Evolutionary conservation across 2,888 invertebrate species (phyloP), one percentile per base, ranked within the genome.

Genomic region (Tetheella fluctuosa): DNA sequence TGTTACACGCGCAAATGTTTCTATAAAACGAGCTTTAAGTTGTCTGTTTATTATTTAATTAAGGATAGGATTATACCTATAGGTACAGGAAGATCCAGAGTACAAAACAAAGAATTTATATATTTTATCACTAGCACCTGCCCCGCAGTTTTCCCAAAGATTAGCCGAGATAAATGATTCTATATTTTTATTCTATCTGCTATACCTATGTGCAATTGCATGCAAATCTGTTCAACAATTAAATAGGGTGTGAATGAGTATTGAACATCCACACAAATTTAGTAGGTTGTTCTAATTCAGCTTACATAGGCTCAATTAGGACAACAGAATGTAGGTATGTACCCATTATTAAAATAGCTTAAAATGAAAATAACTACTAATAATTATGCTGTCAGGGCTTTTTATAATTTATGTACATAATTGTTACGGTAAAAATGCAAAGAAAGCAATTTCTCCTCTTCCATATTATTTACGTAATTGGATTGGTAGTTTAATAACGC

Each of bases 401-500:
- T 65, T 64, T 60, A 63, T 60, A 56, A 68, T 61, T 67, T 60
- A 69, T 64, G 69, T 34, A 34, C 34, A 13, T 34, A 71, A 58
- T 65, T 59, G 65, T 71, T 73, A 65, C 63, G 48, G 67, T 60
- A 71, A 66, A 71, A 62, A 65, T 70, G 52, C 52, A 61, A 67
- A 64, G 73, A 70, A 74, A 77, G 74, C 65, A 69, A 62, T 62
- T 70, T 73, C 72, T 79, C 76, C 76, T 80, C 80, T 80, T 85
- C 81, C 81, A 85, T 83, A 77, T 85, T 83, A 86, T 87, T 86
- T 85, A 83, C 83, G 84, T 91, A 91, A 93, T 93, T 92, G 90
- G 71, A 88, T 90, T 90, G 93, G 83, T 83, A 81, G 87, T 85
- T 90, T 91, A 92, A 93, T 90, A 90, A 91, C 87, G 90, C 91